phyloP scores from a whole-genome alignment of 2,888 invertebrate genomes.

The Pomacea canaliculata region DNA sequence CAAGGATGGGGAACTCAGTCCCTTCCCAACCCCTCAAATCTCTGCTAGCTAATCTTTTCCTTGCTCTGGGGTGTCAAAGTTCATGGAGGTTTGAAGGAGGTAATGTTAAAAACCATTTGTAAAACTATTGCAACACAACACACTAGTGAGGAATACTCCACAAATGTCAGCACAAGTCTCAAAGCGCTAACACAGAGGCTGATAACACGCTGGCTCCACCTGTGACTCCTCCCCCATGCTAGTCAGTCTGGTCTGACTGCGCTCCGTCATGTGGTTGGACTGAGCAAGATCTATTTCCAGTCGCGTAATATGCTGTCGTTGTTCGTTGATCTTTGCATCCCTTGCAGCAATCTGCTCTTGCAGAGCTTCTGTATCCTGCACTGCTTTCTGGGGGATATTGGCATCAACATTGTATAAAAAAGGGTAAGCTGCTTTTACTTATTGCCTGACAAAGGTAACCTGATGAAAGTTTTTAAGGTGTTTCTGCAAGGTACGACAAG shows the following conservation, averaged over 20 bases:
- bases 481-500: too few species aligned
- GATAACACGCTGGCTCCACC: conserved; percentile 35
- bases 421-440: too few species aligned
- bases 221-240: conserved; percentile 42
- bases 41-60: too few species aligned
- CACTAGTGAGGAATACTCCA: not conserved
- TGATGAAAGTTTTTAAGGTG: too few species aligned
- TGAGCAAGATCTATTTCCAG: conserved; percentile 51
- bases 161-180: not conserved
- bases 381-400: conserved; percentile 50
- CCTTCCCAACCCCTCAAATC: too few species aligned
- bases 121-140: not conserved
- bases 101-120: too few species aligned
- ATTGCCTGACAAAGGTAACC: too few species aligned
- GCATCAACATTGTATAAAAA: not conserved
- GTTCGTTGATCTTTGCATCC: conserved; percentile 52
- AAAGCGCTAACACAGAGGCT: not conserved
- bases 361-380: conserved; percentile 49
- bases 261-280: conserved; percentile 44
- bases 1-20: too few species aligned
- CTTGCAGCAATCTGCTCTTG: conserved; percentile 45
- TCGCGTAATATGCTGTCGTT: conserved; percentile 46
- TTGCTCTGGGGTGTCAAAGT: too few species aligned
- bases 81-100: too few species aligned
- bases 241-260: conserved; percentile 39